A percentile compares a stretch with the other conserved stretches of the same genome.
Evolutionary conservation across 2,797 vertebrate species (phyloP).

Genomic region (Rhabdophis nuchalis): DNA sequence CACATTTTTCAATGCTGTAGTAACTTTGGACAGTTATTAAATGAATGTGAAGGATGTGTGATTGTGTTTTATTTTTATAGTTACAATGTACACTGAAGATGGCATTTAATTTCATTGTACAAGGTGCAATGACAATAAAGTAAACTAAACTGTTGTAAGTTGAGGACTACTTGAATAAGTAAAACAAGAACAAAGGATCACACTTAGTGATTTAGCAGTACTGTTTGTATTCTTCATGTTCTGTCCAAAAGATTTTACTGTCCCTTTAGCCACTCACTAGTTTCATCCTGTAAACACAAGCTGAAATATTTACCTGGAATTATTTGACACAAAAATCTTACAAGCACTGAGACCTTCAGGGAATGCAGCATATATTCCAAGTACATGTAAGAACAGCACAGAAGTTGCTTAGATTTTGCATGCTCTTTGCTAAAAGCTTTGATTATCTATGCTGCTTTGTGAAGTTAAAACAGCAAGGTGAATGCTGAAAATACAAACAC

Average conservation of each 20-base stretch:
- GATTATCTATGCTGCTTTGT: not conserved
- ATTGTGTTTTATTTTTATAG: too few relatives aligned
- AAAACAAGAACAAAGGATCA: not conserved
- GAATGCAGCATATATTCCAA: not conserved
- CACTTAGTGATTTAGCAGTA: not conserved
- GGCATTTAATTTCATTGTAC: too few relatives aligned
- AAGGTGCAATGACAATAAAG: too few relatives aligned
- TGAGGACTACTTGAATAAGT: too few relatives aligned
- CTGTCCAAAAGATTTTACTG: not conserved
- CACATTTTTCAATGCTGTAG: too few relatives aligned
- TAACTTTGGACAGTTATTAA: too few relatives aligned
- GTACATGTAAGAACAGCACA: not conserved
- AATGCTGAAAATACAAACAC: not conserved
- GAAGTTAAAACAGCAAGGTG: not conserved
- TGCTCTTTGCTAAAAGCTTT: not conserved
- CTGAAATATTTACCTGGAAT: not conserved
- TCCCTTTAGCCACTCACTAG: not conserved
- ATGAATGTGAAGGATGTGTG: too few relatives aligned
- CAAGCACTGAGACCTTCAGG: not conserved
- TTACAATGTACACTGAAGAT: too few relatives aligned
- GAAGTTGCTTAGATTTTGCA: not conserved
- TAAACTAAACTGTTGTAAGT: too few relatives aligned
- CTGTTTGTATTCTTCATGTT: not conserved
- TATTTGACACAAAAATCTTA: not conserved
- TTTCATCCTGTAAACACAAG: not conserved